Evolutionary conservation across 2,113 vertebrate species (phyloP).

Genomic region (Leucosticte australis): DNA sequence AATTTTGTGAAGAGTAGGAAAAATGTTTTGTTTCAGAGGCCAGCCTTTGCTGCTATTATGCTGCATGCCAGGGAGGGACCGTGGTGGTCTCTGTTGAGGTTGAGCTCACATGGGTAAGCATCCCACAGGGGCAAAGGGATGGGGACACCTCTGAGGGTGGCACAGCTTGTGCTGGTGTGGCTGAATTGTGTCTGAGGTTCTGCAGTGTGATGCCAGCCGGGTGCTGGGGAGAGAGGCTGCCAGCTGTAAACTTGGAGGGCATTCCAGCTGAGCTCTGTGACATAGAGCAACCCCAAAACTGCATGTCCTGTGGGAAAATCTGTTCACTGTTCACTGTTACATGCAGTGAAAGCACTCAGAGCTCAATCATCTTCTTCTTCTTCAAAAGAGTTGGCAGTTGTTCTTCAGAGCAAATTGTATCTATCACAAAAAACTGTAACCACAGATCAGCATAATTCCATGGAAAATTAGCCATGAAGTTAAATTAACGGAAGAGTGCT

Average conservation of each 20-base stretch:
- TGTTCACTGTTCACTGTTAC: background rate
- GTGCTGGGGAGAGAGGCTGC: background rate
- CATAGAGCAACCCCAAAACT: background rate
- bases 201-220: fast-evolving
- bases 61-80: background rate
- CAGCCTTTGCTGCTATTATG: background rate
- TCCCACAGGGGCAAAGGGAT: fast-evolving
- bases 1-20: background rate
- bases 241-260: background rate
- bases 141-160: fast-evolving
- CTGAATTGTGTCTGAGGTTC: background rate
- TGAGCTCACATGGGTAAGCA: background rate
- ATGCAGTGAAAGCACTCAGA: background rate
- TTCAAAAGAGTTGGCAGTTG: background rate
- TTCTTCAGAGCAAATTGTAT: background rate
- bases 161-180: background rate
- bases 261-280: background rate
- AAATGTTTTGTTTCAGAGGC: background rate
- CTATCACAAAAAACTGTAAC: background rate
- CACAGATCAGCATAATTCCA: background rate
- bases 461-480: background rate
- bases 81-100: background rate
- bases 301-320: background rate
- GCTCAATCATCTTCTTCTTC: background rate
- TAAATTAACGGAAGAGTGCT: background rate